Conservation (phyloP, 1,140 invertebrate species). For the Drosophila malerkotliana region DNA sequence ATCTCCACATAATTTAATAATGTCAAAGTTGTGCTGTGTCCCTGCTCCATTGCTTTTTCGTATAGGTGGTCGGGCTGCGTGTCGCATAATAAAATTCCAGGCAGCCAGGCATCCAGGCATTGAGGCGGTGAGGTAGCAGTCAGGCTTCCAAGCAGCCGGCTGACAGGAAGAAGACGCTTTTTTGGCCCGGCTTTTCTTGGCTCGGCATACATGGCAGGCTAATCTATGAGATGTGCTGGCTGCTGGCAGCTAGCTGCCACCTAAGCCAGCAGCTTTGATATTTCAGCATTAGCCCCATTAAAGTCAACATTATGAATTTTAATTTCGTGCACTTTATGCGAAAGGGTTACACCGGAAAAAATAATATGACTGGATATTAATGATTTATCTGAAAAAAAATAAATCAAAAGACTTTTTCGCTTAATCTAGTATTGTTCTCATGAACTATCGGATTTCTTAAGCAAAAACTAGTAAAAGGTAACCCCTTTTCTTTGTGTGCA, state of each 20-base stretch:
- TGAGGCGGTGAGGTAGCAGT: not conserved
- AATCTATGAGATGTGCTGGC: conserved; percentile 66
- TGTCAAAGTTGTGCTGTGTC: conserved; percentile 49
- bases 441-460: too few relatives aligned
- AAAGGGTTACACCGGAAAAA: conserved; percentile 20
- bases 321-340: conserved; percentile 55
- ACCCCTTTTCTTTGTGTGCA: conserved; percentile 4
- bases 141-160: conserved; percentile 21
- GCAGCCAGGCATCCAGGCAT: conserved; percentile 5
- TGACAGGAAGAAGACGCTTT: conserved; percentile 40
- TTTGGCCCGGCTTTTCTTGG: conserved; percentile 44
- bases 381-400: not conserved
- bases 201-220: conserved; percentile 57
- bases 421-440: too few relatives aligned
- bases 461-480: not conserved
- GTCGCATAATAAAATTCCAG: conserved; percentile 68
- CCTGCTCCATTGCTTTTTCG: conserved; percentile 28
- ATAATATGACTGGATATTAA: not conserved
- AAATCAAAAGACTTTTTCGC: too few relatives aligned
- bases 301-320: conserved; percentile 75
- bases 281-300: conserved; percentile 70
- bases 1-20: conserved; percentile 81
- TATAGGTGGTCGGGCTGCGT: conserved; percentile 55
- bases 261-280: conserved; percentile 67
- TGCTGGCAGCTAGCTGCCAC: conserved; percentile 50